Evolutionary conservation across 2,113 vertebrate species (phyloP).

Genomic region (Casuarius casuarius): DNA sequence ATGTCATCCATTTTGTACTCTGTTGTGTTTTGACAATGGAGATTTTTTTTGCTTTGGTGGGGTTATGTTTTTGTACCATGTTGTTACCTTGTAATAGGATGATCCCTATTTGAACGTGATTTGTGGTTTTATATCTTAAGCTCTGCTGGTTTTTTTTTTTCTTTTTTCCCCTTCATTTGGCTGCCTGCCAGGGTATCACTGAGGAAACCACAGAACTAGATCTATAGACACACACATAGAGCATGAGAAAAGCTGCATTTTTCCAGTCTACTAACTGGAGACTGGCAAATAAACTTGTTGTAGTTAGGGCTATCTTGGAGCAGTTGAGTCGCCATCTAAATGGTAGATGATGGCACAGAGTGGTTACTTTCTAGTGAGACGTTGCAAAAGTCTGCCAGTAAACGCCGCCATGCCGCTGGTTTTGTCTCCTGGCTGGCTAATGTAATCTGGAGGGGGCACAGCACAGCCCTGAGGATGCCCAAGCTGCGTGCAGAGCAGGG

Average conservation of each 20-base stretch:
- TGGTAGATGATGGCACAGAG: not conserved
- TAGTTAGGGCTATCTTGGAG: not conserved
- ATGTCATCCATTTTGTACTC: not conserved
- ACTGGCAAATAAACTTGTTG: not conserved
- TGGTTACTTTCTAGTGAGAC: not conserved
- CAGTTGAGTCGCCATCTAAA: not conserved
- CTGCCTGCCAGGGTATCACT: slow-evolving; percentile 5
- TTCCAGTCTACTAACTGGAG: not conserved
- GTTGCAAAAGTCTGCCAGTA: not conserved
- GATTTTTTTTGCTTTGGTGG: not conserved
- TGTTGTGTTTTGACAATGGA: not conserved
- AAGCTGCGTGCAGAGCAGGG: not conserved
- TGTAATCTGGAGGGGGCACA: not conserved
- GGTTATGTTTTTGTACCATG: not conserved
- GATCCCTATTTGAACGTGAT: not conserved
- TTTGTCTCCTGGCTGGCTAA: not conserved
- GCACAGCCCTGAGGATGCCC: not conserved
- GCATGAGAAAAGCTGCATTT: not conserved
- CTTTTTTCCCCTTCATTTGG: slow-evolving; percentile 12
- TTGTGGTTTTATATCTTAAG: not conserved
- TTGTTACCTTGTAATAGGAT: not conserved
- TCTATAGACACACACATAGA: not conserved
- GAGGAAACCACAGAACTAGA: slow-evolving; percentile 18
- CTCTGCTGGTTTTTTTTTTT: not conserved
- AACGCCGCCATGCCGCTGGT: not conserved